Conservation (phyloP, 1,140 invertebrate genomes). For the Pygmarrhopalites habei region DNA sequence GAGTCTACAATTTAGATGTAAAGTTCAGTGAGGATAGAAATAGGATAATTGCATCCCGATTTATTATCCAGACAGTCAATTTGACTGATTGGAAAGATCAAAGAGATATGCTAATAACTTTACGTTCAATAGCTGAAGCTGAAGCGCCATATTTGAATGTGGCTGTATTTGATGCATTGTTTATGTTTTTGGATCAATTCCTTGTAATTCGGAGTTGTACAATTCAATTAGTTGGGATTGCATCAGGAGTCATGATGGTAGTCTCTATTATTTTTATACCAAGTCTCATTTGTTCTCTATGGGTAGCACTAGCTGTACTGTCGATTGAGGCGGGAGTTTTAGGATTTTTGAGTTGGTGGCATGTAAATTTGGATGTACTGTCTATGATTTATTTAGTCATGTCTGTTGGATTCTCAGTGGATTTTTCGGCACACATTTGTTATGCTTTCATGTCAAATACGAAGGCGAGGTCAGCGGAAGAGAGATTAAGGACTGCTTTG, state of each 20-base stretch:
- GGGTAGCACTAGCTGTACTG: conserved; percentile 91
- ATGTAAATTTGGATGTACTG: conserved; percentile 89
- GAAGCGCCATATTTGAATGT: conserved; percentile 45
- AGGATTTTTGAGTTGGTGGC: conserved; percentile 93
- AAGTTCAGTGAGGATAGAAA: conserved; percentile 68
- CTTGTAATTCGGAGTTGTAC: conserved; percentile 86
- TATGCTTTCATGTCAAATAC: conserved; percentile 76
- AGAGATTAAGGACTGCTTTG: conserved; percentile 74
- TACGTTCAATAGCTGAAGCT: conserved; percentile 71
- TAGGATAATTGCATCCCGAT: conserved; percentile 71
- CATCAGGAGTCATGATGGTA: conserved; percentile 88
- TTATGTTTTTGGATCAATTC: conserved; percentile 92
- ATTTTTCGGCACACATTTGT: conserved; percentile 94
- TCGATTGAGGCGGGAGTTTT: conserved; percentile 92
- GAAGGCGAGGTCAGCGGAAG: conserved; percentile 63
- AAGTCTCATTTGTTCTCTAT: conserved; percentile 82
- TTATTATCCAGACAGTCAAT: conserved; percentile 80
- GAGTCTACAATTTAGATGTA: conserved; percentile 72
- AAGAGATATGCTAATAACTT: conserved; percentile 77
- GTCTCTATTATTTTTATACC: conserved; percentile 94
- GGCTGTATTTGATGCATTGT: conserved; percentile 88
- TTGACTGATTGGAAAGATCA: conserved; percentile 83
- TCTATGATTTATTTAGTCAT: conserved; percentile 99
- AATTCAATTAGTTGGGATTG: conserved; percentile 85
- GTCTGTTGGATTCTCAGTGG: conserved; percentile 96